Conservation (phyloP, 2,797 vertebrate species). For the Taenioides sp. region DNA sequence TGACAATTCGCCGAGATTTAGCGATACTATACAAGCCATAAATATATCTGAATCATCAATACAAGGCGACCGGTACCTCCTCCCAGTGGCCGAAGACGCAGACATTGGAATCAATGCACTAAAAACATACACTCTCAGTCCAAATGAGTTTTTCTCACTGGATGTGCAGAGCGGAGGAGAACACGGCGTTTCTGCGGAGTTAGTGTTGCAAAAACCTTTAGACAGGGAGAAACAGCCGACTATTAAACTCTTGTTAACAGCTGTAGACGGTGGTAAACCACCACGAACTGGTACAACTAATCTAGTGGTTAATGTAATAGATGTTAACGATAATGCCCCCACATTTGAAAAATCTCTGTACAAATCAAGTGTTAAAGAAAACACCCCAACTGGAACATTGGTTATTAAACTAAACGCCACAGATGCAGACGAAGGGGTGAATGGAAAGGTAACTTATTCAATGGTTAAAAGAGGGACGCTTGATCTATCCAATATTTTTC, state of each 20-base stretch:
- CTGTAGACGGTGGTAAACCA: slow-evolving; percentile 80
- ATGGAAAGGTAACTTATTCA: slow-evolving; percentile 61
- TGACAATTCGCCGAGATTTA: slow-evolving; percentile 67
- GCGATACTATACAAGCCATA: slow-evolving; percentile 19
- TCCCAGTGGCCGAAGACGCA: slow-evolving; percentile 74
- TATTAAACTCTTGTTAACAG: slow-evolving; percentile 68
- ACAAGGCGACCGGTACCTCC: slow-evolving; percentile 65
- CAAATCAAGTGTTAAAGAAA: slow-evolving; percentile 74
- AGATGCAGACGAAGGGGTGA: slow-evolving; percentile 68
- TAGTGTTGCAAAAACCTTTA: slow-evolving; percentile 77
- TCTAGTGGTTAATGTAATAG: slow-evolving; percentile 71
- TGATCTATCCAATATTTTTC: slow-evolving; percentile 46
- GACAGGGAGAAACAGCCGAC: slow-evolving; percentile 75
- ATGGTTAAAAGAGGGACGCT: slow-evolving; percentile 51
- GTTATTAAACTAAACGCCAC: slow-evolving; percentile 64
- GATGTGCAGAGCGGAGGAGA: slow-evolving; percentile 71
- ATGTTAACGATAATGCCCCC: slow-evolving; percentile 81
- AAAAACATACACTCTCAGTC: slow-evolving; percentile 76
- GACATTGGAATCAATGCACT: slow-evolving; percentile 78
- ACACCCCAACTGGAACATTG: slow-evolving; percentile 29
- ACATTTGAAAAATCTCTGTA: slow-evolving; percentile 71
- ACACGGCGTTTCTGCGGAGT: slow-evolving; percentile 71
- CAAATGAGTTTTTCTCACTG: slow-evolving; percentile 76
- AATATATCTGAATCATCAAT: slow-evolving; percentile 70
- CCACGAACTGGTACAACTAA: slow-evolving; percentile 65